Evolutionary conservation across 2,113 vertebrate species (phyloP).

Genomic region (Istiophorus platypterus): DNA sequence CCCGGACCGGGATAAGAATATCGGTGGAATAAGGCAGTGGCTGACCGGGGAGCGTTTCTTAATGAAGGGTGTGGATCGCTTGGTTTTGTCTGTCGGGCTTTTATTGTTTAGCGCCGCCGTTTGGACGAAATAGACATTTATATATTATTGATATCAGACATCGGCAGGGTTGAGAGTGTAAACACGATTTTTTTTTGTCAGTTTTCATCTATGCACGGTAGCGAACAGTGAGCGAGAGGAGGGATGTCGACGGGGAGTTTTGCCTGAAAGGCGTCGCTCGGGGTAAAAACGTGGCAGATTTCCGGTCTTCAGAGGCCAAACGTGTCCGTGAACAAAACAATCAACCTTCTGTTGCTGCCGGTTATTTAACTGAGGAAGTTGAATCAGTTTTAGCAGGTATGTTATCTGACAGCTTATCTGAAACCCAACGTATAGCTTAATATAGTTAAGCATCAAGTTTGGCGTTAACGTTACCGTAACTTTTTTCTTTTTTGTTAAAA

Average conservation of each 20-base stretch:
- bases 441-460: no score
- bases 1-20: background rate
- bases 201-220: background rate
- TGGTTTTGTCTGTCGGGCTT: background rate
- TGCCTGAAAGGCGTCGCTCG: rapidly evolving
- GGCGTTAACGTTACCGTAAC: background rate
- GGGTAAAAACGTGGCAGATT: rapidly evolving
- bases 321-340: conserved; percentile 58
- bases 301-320: conserved; percentile 12
- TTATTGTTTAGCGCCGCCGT: rapidly evolving
- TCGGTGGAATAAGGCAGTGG: rapidly evolving
- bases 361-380: background rate
- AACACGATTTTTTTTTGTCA: rapidly evolving
- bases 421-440: background rate
- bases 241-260: background rate
- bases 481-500: background rate
- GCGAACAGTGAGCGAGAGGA: no score
- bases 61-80: rapidly evolving
- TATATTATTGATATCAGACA: no score
- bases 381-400: conserved; percentile 13
- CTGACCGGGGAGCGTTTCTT: conserved; percentile 3
- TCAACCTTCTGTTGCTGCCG: background rate
- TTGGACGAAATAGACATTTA: background rate
- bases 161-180: rapidly evolving
- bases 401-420: background rate